Evolutionary conservation across 2,797 vertebrate species (phyloP).

Genomic region (Myotis daubentonii): DNA sequence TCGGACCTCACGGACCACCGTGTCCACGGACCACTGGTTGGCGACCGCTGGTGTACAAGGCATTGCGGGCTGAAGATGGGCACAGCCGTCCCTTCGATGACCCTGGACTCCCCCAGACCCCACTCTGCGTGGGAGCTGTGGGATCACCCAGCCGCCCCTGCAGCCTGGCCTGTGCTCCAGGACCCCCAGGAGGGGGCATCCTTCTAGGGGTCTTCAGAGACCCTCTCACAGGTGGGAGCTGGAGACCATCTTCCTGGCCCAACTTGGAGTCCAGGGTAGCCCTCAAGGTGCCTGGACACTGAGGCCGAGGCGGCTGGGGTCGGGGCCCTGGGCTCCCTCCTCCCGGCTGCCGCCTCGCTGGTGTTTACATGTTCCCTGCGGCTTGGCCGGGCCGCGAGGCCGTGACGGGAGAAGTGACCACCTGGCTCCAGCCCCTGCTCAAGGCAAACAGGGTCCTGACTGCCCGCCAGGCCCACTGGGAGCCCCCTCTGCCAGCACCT

Average conservation of each 20-base stretch:
- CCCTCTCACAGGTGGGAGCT: not conserved
- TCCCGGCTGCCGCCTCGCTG: not conserved
- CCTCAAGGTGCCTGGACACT: not conserved
- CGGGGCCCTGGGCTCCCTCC: not conserved
- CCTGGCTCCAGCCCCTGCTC: constrained; percentile 68
- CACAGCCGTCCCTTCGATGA: not conserved
- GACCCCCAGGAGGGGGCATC: not conserved
- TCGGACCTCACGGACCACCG: no score
- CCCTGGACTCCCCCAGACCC: no score
- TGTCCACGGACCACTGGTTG: no score
- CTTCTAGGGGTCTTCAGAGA: not conserved
- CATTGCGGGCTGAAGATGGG: not conserved
- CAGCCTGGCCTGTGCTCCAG: not conserved
- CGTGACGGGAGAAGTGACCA: constrained; percentile 75
- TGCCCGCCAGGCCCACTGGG: constrained; percentile 65
- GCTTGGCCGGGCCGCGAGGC: constrained; percentile 64
- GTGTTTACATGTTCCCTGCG: constrained; percentile 78
- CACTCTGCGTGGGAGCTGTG: not conserved
- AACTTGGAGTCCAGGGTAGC: not conserved
- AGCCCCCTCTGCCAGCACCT: constrained; percentile 69
- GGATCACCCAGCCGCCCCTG: not conserved
- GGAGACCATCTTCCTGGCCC: not conserved
- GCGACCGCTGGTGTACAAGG: not conserved
- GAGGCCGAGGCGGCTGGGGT: not conserved
- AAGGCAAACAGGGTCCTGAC: constrained; percentile 74